Conservation (phyloP, 2,113 vertebrate genomes). For the Blennius ocellaris region DNA sequence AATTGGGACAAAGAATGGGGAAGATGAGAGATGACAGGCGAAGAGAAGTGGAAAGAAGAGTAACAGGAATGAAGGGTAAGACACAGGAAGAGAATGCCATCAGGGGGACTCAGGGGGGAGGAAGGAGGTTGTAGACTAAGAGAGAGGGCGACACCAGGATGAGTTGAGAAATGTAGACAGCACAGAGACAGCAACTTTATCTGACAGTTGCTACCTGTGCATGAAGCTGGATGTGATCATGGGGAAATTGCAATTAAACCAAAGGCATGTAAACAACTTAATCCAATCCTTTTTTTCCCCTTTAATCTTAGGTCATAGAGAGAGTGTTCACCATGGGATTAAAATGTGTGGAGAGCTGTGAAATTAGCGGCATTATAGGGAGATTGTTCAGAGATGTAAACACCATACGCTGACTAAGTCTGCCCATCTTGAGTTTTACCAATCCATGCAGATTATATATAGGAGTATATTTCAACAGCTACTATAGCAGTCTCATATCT, state of each 20-base stretch:
- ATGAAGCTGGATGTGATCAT: conserved; percentile 24
- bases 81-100: conserved; percentile 51
- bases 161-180: conserved; percentile 21
- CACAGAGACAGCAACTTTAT: conserved; percentile 35
- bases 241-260: conserved; percentile 22
- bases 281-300: conserved; percentile 1
- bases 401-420: conserved; percentile 41
- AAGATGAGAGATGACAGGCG: conserved; percentile 72
- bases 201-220: conserved; percentile 38
- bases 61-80: conserved; percentile 37
- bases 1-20: conserved; percentile 40
- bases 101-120: conserved; percentile 52
- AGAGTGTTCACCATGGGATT: conserved; percentile 30
- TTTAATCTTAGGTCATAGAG: not conserved
- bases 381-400: conserved; percentile 43
- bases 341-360: conserved; percentile 36
- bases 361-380: conserved; percentile 38
- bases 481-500: conserved; percentile 1
- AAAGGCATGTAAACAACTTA: conserved; percentile 24
- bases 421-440: conserved; percentile 36
- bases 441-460: conserved; percentile 26
- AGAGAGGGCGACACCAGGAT: conserved; percentile 36
- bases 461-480: not conserved
- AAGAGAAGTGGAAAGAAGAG: conserved; percentile 59
- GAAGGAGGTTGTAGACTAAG: conserved; percentile 37